Conservation (phyloP, 2,888 invertebrate genomes). For the Plutella xylostella region DNA sequence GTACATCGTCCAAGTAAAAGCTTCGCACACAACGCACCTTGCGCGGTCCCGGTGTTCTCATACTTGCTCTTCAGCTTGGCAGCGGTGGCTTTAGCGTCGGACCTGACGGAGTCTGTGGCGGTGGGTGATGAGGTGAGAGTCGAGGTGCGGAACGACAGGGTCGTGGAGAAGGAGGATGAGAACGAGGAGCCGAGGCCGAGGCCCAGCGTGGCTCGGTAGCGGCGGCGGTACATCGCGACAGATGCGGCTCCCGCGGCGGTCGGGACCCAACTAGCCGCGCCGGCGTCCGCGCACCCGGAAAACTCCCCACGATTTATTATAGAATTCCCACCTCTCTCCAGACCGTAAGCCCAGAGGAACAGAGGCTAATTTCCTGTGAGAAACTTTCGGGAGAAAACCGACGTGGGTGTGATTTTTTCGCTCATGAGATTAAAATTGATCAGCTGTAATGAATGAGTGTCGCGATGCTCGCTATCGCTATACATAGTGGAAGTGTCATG, state of each 20-base stretch:
- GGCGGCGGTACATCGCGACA: conserved; percentile 48
- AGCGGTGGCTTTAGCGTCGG: conserved; percentile 59
- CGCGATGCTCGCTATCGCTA: no score
- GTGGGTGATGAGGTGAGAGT: conserved; percentile 26
- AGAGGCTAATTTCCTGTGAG: conserved; percentile 12
- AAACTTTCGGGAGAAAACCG: neutral
- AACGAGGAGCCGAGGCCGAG: conserved; percentile 55
- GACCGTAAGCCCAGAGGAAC: conserved; percentile 32
- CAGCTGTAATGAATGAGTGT: neutral
- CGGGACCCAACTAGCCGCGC: conserved; percentile 15
- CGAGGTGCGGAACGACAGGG: conserved; percentile 39
- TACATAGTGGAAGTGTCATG: no score
- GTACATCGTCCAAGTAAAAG: neutral
- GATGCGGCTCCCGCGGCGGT: conserved; percentile 1
- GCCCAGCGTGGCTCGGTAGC: conserved; percentile 59
- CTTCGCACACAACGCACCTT: conserved; percentile 41
- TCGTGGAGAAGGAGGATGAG: conserved; percentile 49
- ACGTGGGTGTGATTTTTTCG: conserved; percentile 2
- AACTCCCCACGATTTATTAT: conserved; percentile 54
- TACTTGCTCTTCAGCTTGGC: conserved; percentile 62
- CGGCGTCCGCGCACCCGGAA: conserved; percentile 52
- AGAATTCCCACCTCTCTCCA: conserved; percentile 23
- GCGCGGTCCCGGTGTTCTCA: conserved; percentile 59
- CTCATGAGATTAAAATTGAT: conserved; percentile 2
- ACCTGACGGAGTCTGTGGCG: conserved; percentile 43